phyloP scores from a whole-genome alignment of 2,797 vertebrate species.

The Etheostoma nigrum region DNA sequence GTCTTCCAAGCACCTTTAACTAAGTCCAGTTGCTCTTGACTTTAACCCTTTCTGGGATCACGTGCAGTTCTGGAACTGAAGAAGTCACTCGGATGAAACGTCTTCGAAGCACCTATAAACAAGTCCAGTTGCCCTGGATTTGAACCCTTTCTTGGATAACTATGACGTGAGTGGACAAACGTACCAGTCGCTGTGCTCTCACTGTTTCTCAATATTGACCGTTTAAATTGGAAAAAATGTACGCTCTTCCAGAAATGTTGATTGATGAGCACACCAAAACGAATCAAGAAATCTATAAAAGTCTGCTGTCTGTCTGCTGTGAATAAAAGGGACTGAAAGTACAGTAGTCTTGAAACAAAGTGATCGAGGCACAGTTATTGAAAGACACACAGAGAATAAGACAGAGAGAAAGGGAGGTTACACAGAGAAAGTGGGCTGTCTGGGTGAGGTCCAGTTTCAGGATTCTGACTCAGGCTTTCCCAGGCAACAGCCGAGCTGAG shows the following conservation, averaged over 20 bases:
- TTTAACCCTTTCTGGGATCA: too few species aligned
- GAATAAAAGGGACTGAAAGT: background rate
- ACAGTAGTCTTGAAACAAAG: background rate
- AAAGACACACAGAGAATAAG: slow-evolving; percentile 14
- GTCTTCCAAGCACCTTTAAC: too few species aligned
- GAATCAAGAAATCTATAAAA: background rate
- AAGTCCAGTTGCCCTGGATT: too few species aligned
- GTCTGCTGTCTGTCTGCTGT: background rate
- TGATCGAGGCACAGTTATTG: background rate
- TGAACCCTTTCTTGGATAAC: too few species aligned
- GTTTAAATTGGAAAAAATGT: slow-evolving; percentile 12
- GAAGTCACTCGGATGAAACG: too few species aligned
- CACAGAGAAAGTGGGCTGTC: background rate
- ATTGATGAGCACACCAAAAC: too few species aligned
- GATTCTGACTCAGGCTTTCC: slow-evolving; percentile 78
- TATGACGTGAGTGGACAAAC: background rate
- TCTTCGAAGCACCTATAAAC: too few species aligned
- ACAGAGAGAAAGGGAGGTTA: background rate
- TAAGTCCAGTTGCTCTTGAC: too few species aligned
- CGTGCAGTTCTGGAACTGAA: too few species aligned
- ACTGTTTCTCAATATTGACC: background rate
- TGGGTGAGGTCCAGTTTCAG: slow-evolving; percentile 61
- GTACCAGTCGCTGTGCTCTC: background rate
- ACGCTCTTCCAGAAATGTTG: too few species aligned
- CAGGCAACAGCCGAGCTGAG: slow-evolving; percentile 51